phyloP scores from a whole-genome alignment of 2,113 vertebrate genomes.

The Eclectus roratus region DNA sequence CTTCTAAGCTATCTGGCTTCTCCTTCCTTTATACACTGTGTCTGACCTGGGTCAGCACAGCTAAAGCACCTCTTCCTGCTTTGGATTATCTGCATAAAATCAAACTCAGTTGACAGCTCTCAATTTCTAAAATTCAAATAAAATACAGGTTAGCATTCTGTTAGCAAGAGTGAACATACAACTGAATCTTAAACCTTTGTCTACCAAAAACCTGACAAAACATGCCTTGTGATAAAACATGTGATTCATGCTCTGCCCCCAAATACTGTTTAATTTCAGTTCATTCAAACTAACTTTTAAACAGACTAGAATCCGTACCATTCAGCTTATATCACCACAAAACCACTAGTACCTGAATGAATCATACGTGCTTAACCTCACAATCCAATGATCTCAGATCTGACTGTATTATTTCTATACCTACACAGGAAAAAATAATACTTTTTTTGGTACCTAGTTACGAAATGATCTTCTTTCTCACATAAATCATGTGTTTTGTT shows the following conservation, averaged over 20 bases:
- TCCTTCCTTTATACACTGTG: neutral
- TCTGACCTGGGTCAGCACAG: neutral
- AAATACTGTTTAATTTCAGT: neutral
- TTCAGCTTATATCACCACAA: neutral
- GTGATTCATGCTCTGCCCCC: neutral
- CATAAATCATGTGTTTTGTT: neutral
- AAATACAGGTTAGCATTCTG: neutral
- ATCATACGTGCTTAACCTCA: neutral
- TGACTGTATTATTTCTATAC: neutral
- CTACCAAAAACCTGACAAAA: neutral
- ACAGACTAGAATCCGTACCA: neutral
- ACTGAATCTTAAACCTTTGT: neutral
- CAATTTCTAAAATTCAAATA: too few relatives aligned
- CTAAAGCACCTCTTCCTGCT: neutral
- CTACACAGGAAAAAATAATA: neutral
- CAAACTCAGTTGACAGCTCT: too few relatives aligned
- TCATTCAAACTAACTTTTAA: neutral
- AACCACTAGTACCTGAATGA: neutral
- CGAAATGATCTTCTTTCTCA: neutral
- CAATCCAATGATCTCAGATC: neutral
- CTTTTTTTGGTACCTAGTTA: neutral
- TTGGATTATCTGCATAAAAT: too few relatives aligned
- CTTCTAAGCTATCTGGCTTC: neutral
- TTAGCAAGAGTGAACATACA: neutral
- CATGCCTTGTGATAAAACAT: accelerated